Percentiles rank a stretch among this genome's conserved stretches.
Evolutionary conservation across 1,140 invertebrate genomes (phyloP).

Genomic region (Micrasema minimum): DNA sequence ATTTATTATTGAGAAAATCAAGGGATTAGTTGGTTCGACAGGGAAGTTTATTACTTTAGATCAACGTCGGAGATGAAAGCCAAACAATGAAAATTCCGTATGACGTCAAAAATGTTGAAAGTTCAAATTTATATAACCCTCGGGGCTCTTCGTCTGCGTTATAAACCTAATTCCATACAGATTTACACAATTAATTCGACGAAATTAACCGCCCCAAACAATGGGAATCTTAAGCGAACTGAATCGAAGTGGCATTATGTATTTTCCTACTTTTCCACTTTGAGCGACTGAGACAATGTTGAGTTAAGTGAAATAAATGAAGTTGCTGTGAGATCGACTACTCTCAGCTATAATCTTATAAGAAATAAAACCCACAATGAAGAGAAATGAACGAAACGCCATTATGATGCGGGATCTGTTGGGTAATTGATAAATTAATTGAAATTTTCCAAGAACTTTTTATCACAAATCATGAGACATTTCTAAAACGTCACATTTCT

Average conservation of each 20-base stretch:
- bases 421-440: conserved; percentile 30
- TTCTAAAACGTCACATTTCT: too few relatives aligned
- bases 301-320: conserved; percentile 50
- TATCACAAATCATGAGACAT: too few relatives aligned
- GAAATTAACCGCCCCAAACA: background rate
- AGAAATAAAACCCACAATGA: conserved; percentile 49
- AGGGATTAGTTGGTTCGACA: too few relatives aligned
- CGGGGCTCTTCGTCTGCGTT: background rate
- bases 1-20: too few relatives aligned
- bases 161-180: too few relatives aligned
- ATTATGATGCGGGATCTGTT: conserved; percentile 39
- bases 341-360: conserved; percentile 44
- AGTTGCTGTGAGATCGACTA: conserved; percentile 26
- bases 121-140: too few relatives aligned
- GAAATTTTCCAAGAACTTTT: background rate
- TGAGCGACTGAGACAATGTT: conserved; percentile 26
- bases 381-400: conserved; percentile 47
- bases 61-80: too few relatives aligned
- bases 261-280: conserved; percentile 29
- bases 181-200: conserved; percentile 8
- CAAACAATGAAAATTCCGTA: too few relatives aligned
- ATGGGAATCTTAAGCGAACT: too few relatives aligned
- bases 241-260: conserved; percentile 21
- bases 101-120: too few relatives aligned
- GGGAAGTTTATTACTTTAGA: too few relatives aligned